phyloP scores from a whole-genome alignment of 2,888 invertebrate species.

The Parelbella ahira region DNA sequence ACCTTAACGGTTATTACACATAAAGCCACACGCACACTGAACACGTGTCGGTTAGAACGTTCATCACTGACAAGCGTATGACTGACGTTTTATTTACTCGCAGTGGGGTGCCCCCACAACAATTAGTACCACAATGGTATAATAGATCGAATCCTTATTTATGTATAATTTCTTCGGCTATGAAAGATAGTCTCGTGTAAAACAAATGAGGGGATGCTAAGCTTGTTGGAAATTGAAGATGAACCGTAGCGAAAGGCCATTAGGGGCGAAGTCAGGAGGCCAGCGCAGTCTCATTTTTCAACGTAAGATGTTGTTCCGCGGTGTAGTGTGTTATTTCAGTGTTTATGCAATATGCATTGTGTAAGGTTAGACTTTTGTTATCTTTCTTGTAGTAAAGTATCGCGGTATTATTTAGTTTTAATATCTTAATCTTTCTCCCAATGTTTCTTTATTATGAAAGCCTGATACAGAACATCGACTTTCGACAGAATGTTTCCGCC shows the following conservation, averaged over 20 bases:
- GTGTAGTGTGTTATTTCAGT: too few relatives aligned
- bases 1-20: slow-evolving; percentile 15
- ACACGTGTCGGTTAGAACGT: slow-evolving; percentile 35
- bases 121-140: slow-evolving; percentile 52
- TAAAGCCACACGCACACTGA: slow-evolving; percentile 28
- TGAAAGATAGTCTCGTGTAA: slow-evolving; percentile 23
- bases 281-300: slow-evolving; percentile 21
- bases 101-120: slow-evolving; percentile 54
- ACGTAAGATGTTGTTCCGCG: too few relatives aligned
- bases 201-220: slow-evolving; percentile 20
- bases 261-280: slow-evolving; percentile 15
- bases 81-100: slow-evolving; percentile 50
- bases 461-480: too few relatives aligned
- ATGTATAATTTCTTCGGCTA: slow-evolving; percentile 28
- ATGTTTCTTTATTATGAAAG: too few relatives aligned
- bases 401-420: too few relatives aligned
- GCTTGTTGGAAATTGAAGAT: slow-evolving; percentile 15
- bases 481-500: too few relatives aligned
- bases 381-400: too few relatives aligned
- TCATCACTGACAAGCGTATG: slow-evolving; percentile 48
- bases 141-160: slow-evolving; percentile 34
- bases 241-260: slow-evolving; percentile 21
- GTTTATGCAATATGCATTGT: slow-evolving; percentile 12
- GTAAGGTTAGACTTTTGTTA: too few relatives aligned
- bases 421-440: too few relatives aligned